Percentiles rank a stretch among this genome's conserved stretches.
These are phyloP conservation scores for Tylochromis polylepis DNA, from an alignment of 2,113 vertebrate genomes.

Conservation along the genomic window DNA sequence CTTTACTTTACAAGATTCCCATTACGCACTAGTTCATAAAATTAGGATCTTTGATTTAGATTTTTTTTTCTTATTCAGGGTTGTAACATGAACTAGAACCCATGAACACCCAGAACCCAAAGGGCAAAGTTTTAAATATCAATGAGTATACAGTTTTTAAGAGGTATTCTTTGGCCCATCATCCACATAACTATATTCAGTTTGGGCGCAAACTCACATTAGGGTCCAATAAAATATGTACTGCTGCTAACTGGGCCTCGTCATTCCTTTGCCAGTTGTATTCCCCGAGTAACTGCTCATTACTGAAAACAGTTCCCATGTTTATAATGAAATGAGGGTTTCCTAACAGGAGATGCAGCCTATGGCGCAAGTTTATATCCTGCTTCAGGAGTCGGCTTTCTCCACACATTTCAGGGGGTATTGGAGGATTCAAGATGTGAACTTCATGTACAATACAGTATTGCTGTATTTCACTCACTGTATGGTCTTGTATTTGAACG, in stretches of 20 bases:
- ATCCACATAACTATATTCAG: background rate
- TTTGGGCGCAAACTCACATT: constrained; percentile 20
- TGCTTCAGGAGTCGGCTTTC: constrained; percentile 1
- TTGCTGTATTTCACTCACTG: background rate
- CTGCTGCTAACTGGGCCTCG: background rate
- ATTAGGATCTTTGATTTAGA: constrained; percentile 22
- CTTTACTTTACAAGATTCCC: constrained; percentile 37
- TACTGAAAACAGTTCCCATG: constrained; percentile 40
- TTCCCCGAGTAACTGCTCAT: constrained; percentile 31
- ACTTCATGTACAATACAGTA: background rate
- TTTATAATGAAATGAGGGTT: constrained; percentile 49
- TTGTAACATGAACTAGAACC: no score
- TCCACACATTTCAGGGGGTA: background rate
- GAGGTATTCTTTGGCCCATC: constrained; percentile 10
- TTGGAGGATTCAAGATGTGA: background rate
- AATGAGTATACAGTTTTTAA: background rate
- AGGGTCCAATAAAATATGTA: constrained; percentile 44
- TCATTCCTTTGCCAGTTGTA: constrained; percentile 23
- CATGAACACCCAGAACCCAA: background rate
- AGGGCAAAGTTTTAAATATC: background rate
- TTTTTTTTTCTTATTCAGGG: background rate
- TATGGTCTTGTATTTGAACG: background rate
- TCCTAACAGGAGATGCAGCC: constrained; percentile 15
- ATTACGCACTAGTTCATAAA: constrained; percentile 11
- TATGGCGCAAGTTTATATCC: constrained; percentile 14